A percentile compares a stretch with the other conserved stretches of the same genome.
These are phyloP conservation scores for Conchocele bisecta DNA, from an alignment of 2,888 invertebrate species.

Conservation along the genomic window DNA sequence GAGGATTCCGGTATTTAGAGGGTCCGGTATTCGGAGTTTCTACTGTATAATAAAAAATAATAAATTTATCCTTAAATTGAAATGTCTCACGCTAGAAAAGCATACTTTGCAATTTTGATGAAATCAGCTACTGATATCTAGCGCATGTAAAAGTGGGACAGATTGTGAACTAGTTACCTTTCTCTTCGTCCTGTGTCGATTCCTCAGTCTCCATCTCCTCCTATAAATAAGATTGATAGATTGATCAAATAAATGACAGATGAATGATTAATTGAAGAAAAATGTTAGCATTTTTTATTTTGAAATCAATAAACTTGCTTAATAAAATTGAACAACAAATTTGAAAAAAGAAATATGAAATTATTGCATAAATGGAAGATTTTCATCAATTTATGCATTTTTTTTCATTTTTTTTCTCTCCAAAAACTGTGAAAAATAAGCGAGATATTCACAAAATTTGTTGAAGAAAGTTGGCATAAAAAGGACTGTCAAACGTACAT, in stretches of 20 bases:
- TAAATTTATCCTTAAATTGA: too few species aligned
- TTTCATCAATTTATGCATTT: neutral
- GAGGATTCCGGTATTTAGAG: too few species aligned
- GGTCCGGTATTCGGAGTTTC: too few species aligned
- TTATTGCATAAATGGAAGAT: neutral
- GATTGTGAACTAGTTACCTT: too few species aligned
- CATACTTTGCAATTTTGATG: too few species aligned
- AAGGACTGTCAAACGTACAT: too few species aligned
- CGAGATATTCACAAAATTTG: neutral
- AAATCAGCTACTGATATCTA: too few species aligned
- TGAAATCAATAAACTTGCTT: neutral
- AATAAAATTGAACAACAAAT: neutral
- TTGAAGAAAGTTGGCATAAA: too few species aligned
- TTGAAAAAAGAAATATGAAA: too few species aligned
- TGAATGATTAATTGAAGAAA: neutral
- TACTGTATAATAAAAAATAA: too few species aligned
- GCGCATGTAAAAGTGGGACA: too few species aligned
- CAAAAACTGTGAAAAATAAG: neutral
- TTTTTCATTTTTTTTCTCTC: neutral
- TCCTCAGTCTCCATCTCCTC: conserved; percentile 22
- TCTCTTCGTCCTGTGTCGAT: conserved; percentile 12
- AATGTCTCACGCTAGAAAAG: too few species aligned
- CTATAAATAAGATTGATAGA: neutral
- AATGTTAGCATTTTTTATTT: neutral
- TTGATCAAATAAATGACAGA: neutral